Percentiles rank a stretch among this genome's conserved stretches.
Evolutionary conservation across 2,113 vertebrate species (phyloP).

Genomic region (Festucalex cinctus): DNA sequence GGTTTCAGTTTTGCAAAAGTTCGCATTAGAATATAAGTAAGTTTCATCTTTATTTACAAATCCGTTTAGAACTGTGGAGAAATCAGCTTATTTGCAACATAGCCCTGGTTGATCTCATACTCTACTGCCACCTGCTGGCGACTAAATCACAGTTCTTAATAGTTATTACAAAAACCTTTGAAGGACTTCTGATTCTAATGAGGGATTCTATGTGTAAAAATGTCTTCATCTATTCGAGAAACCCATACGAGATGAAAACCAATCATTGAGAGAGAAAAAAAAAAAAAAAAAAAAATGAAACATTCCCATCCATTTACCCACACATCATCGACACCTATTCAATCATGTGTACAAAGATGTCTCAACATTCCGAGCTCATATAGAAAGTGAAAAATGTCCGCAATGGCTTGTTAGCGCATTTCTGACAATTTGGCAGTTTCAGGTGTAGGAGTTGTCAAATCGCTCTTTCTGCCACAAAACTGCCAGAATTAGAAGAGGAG

Average conservation of each 20-base stretch:
- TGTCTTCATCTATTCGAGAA: slow-evolving; percentile 8
- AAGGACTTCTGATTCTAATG: background rate
- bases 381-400: slow-evolving; percentile 10
- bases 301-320: slow-evolving; percentile 29
- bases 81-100: too few species aligned
- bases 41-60: too few species aligned
- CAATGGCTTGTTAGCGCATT: slow-evolving; percentile 21
- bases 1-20: too few species aligned
- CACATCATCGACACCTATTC: background rate
- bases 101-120: too few species aligned
- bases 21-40: too few species aligned
- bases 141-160: too few species aligned
- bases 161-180: background rate
- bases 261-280: slow-evolving; percentile 16
- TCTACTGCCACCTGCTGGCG: too few species aligned
- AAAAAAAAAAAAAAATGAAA: slow-evolving; percentile 34
- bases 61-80: too few species aligned
- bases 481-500: slow-evolving; percentile 43
- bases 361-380: slow-evolving; percentile 16
- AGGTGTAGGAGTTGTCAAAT: slow-evolving; percentile 42
- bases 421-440: slow-evolving; percentile 28
- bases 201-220: background rate
- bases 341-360: too few species aligned
- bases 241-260: slow-evolving; percentile 6
- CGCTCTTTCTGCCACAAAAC: slow-evolving; percentile 22